A percentile compares a stretch with the other conserved stretches of the same genome.
Conservation (phyloP, 1,140 invertebrate genomes). For the Drosophila ambigua region DNA sequence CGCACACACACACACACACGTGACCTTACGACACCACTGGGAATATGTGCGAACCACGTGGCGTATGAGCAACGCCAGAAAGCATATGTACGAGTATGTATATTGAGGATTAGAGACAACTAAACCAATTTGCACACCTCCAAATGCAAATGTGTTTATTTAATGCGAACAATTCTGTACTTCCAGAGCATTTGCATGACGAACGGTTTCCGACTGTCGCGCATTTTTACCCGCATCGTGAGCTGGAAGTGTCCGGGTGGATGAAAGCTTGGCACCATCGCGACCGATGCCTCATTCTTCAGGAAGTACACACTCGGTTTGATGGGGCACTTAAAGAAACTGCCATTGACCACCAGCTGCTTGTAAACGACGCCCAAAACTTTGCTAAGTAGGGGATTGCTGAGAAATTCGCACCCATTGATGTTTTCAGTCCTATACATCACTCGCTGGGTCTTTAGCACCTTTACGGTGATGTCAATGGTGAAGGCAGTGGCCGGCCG, state of each 20-base stretch:
- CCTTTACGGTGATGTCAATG: constrained; percentile 25
- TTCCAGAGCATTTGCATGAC: constrained; percentile 55
- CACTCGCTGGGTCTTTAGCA: constrained; percentile 16
- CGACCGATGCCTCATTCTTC: neutral
- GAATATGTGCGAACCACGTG: constrained; percentile 40
- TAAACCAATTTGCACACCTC: constrained; percentile 43
- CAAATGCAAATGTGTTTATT: constrained; percentile 53
- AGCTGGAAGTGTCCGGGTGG: constrained; percentile 33
- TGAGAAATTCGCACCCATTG: constrained; percentile 40
- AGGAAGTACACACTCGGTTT: constrained; percentile 30
- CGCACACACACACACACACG: constrained; percentile 28
- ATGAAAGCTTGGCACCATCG: constrained; percentile 12
- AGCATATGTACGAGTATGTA: neutral
- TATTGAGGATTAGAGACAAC: constrained; percentile 33
- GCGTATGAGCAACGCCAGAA: constrained; percentile 40
- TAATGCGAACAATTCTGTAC: constrained; percentile 35
- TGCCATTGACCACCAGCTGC: constrained; percentile 48
- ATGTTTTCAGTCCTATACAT: constrained; percentile 41
- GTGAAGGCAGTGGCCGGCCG: constrained; percentile 14
- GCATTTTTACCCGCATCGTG: constrained; percentile 15
- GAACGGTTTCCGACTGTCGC: constrained; percentile 10
- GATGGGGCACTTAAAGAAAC: constrained; percentile 54
- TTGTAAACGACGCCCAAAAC: constrained; percentile 22
- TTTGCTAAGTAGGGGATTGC: constrained; percentile 28
- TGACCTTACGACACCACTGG: constrained; percentile 60